Evolutionary conservation across 2,797 vertebrate genomes (phyloP).

Genomic region (Phylloscopus collybita): DNA sequence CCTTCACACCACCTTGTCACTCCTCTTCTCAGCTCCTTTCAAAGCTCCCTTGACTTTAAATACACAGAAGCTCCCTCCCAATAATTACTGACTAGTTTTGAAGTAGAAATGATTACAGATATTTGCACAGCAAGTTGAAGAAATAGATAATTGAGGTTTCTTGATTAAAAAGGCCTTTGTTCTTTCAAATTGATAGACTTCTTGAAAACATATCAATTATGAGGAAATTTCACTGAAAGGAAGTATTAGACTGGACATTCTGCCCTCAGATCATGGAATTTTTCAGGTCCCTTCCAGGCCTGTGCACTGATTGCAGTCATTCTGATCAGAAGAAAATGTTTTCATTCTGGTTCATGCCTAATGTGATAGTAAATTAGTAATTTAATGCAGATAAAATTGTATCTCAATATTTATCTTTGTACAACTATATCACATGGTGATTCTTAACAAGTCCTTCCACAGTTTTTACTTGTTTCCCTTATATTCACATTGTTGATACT

Average conservation of each 20-base stretch:
- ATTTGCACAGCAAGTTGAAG: not conserved
- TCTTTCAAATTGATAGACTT: not conserved
- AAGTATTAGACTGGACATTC: not conserved
- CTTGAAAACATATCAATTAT: not conserved
- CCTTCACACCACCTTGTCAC: not conserved
- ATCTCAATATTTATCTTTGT: not conserved
- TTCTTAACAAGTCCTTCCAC: not conserved
- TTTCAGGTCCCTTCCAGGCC: not conserved
- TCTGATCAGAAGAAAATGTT: not conserved
- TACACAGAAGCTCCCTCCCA: not conserved
- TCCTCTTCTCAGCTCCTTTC: not conserved
- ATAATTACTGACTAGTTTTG: not conserved
- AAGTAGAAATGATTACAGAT: not conserved
- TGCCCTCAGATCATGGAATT: not conserved
- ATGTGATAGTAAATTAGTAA: not conserved
- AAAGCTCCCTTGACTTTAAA: not conserved
- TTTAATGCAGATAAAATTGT: not conserved
- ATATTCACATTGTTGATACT: not conserved
- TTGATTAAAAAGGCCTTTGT: not conserved
- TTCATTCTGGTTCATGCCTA: not conserved
- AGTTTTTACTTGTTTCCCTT: conserved; percentile 22
- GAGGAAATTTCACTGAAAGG: not conserved
- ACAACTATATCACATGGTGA: not conserved
- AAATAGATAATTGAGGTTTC: not conserved
- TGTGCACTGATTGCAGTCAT: not conserved